Conservation (phyloP, 2,797 vertebrate genomes). For the Alectoris magna region DNA sequence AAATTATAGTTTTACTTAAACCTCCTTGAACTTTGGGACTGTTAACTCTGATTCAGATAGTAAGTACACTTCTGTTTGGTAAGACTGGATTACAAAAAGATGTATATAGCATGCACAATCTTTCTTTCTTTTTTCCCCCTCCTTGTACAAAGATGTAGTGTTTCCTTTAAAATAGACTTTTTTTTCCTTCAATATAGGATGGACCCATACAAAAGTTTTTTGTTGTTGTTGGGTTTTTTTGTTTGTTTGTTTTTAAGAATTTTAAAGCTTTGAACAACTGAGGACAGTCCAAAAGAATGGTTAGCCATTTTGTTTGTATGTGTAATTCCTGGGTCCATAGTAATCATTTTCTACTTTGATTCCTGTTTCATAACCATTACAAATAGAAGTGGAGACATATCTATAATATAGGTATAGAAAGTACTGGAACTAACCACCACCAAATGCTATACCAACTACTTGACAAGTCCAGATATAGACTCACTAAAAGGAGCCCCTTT, state of each 20-base stretch:
- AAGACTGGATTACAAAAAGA: background rate
- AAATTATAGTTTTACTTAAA: constrained; percentile 65
- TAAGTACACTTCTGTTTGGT: constrained; percentile 1
- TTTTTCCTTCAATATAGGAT: background rate
- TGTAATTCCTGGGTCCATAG: background rate
- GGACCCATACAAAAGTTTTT: too few relatives aligned
- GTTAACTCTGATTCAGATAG: constrained; percentile 3
- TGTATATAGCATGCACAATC: background rate
- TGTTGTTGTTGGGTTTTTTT: too few relatives aligned
- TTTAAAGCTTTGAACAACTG: background rate
- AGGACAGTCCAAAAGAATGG: background rate
- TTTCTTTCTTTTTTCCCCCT: background rate
- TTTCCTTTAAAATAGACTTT: background rate
- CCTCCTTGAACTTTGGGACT: constrained; percentile 30
- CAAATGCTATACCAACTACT: background rate
- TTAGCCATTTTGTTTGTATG: background rate
- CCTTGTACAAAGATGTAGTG: background rate
- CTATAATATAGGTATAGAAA: background rate
- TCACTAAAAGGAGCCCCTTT: background rate
- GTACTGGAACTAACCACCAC: background rate
- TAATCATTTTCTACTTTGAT: background rate
- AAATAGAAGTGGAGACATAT: background rate
- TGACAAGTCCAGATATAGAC: background rate
- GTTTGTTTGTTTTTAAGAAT: too few relatives aligned
- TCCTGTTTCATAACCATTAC: background rate